phyloP scores from a whole-genome alignment of 2,797 vertebrate species.

The Poeciliopsis turneri region DNA sequence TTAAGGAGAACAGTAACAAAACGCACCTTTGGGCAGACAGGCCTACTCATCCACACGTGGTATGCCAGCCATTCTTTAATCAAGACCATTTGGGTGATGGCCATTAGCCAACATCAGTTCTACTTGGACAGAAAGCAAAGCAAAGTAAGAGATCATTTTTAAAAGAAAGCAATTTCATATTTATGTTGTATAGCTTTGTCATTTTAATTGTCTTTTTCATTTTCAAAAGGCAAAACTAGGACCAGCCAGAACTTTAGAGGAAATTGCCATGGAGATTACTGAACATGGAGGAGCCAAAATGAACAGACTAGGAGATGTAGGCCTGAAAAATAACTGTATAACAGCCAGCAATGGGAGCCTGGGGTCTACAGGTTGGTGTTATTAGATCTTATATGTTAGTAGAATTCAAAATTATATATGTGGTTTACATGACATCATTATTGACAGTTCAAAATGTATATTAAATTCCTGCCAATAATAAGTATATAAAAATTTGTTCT shows the following conservation, averaged over 20 bases:
- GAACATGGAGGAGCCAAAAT: conserved; percentile 88
- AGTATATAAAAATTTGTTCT: not conserved
- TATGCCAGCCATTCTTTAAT: conserved; percentile 96
- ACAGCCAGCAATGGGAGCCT: conserved; percentile 97
- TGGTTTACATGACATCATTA: not conserved
- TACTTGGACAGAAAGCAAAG: conserved; percentile 99
- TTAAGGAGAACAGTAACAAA: conserved; percentile 94
- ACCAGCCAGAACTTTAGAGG: conserved; percentile 90
- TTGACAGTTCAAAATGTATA: not conserved
- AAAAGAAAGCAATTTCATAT: not conserved
- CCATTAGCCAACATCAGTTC: conserved; percentile 99
- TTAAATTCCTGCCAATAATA: not conserved
- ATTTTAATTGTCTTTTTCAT: not conserved
- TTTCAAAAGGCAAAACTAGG: conserved; percentile 88
- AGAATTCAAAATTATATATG: conserved; percentile 7
- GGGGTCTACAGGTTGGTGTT: conserved; percentile 90
- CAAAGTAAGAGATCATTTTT: conserved; percentile 85
- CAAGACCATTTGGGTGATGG: conserved; percentile 99
- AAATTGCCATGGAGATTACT: conserved; percentile 93
- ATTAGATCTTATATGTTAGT: not conserved
- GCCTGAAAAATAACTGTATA: conserved; percentile 92
- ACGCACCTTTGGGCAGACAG: conserved; percentile 97
- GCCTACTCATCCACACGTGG: conserved; percentile 98
- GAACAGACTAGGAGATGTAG: conserved; percentile 84
- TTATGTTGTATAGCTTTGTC: not conserved